Conservation (phyloP, 2,888 invertebrate species). For the Scaptomyza polygonia region DNA sequence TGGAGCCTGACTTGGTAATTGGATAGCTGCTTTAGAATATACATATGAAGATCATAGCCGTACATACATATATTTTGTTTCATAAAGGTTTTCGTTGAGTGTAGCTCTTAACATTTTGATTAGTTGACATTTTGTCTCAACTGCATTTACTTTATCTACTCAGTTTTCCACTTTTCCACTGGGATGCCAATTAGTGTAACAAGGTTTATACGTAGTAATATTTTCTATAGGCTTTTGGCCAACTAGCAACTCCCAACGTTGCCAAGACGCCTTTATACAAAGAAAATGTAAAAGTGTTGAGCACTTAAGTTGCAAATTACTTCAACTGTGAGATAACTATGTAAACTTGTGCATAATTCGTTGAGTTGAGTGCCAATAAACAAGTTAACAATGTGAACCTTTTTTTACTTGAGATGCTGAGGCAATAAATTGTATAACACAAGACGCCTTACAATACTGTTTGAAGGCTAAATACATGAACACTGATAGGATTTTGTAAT, state of each 20-base stretch:
- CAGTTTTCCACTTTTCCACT: slow-evolving; percentile 1
- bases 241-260: neutral
- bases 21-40: slow-evolving; percentile 33
- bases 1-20: slow-evolving; percentile 53
- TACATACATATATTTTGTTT: no score
- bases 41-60: neutral
- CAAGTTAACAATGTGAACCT: slow-evolving; percentile 8
- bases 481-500: no score
- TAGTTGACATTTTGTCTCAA: slow-evolving; percentile 18
- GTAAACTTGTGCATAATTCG: slow-evolving; percentile 10
- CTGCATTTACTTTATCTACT: slow-evolving; percentile 12
- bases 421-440: neutral
- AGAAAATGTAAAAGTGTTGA: slow-evolving; percentile 43
- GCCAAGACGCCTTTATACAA: slow-evolving; percentile 11
- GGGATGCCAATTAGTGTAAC: slow-evolving; percentile 21
- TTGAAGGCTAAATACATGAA: no score
- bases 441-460: neutral
- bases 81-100: neutral
- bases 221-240: neutral
- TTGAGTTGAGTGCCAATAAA: slow-evolving; percentile 9
- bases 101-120: slow-evolving; percentile 31
- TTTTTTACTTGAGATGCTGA: neutral
- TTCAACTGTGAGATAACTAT: slow-evolving; percentile 17
- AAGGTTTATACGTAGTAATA: slow-evolving; percentile 1
- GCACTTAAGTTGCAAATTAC: slow-evolving; percentile 28